These are phyloP conservation scores for Caenorhabditis sp. DNA, from an alignment of 2,888 invertebrate genomes.

Conservation along the genomic window DNA sequence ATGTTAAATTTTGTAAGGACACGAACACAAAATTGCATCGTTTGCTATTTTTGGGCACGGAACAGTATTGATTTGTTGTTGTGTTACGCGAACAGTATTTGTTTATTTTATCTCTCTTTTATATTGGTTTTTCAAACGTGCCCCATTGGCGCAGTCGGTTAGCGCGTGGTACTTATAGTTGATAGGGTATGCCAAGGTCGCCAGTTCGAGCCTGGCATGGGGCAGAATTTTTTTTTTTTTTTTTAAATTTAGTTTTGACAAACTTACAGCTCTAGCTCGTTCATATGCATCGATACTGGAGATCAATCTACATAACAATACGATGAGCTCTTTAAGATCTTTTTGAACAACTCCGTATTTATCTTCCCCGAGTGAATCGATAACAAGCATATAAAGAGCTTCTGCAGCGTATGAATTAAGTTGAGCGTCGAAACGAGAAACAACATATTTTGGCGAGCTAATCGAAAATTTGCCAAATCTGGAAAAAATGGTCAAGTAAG, in stretches of 20 bases:
- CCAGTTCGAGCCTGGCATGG: constrained; percentile 56
- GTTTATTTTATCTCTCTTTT: too few relatives aligned
- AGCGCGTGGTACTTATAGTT: constrained; percentile 64
- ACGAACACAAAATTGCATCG: not conserved
- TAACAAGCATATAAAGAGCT: constrained; percentile 48
- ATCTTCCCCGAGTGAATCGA: constrained; percentile 51
- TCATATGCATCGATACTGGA: constrained; percentile 43
- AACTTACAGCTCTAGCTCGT: constrained; percentile 45
- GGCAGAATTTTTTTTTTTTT: constrained; percentile 42
- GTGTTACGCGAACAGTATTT: not conserved
- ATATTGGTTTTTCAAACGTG: constrained; percentile 9
- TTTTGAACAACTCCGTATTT: constrained; percentile 56
- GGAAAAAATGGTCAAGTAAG: not conserved
- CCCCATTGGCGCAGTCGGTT: constrained; percentile 65
- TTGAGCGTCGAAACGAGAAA: constrained; percentile 35
- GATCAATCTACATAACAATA: constrained; percentile 27
- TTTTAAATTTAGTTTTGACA: constrained; percentile 4
- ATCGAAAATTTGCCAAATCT: not conserved
- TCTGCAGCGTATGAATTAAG: constrained; percentile 31
- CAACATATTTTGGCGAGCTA: not conserved
- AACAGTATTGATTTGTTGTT: too few relatives aligned
- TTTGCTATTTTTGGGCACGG: not conserved
- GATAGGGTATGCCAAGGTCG: constrained; percentile 53
- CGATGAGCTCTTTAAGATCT: constrained; percentile 35
- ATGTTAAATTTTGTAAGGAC: not conserved